Percentiles rank a stretch among this genome's conserved stretches.
Evolutionary conservation across 2,113 vertebrate genomes (phyloP).

Genomic region (Rhea pennata): DNA sequence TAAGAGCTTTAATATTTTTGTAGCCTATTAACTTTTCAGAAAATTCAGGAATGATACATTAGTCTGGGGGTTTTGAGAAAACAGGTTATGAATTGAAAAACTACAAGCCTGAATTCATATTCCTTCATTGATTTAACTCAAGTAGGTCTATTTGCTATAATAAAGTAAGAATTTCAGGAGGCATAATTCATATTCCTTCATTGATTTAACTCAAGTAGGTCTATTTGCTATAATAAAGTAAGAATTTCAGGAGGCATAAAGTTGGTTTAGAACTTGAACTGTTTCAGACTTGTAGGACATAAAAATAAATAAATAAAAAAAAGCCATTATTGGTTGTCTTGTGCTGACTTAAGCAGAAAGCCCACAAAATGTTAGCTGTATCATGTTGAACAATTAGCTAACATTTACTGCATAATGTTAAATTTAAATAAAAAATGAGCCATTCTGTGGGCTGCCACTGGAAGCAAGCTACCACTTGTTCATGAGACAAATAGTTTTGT

Average conservation of each 20-base stretch:
- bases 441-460: background rate
- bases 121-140: background rate
- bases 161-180: accelerated
- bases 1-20: background rate
- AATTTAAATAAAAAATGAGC: background rate
- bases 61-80: background rate
- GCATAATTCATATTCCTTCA: background rate
- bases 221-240: accelerated
- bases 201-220: background rate
- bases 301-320: no score
- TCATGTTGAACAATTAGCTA: background rate
- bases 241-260: background rate
- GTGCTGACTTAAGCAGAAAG: background rate
- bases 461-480: background rate
- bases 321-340: background rate
- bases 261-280: background rate
- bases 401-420: accelerated
- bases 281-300: background rate
- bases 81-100: background rate
- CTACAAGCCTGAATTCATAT: background rate
- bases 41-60: background rate
- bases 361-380: background rate
- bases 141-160: background rate
- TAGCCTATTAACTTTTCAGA: background rate
- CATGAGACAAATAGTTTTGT: background rate